phyloP scores from a whole-genome alignment of 2,797 vertebrate species.

The Myotis vivesi region DNA sequence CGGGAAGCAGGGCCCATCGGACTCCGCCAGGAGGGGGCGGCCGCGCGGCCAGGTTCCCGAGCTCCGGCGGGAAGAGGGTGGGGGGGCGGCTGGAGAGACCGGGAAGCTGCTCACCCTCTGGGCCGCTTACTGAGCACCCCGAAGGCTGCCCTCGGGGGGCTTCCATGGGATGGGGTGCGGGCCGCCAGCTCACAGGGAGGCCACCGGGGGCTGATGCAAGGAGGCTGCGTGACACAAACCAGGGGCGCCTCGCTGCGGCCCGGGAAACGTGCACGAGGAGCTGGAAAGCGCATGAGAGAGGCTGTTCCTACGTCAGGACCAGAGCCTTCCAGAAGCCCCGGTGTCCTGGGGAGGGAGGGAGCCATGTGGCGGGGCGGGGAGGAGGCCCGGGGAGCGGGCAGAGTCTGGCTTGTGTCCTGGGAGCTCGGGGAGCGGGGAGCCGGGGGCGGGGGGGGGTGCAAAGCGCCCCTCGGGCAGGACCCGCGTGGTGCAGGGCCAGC shows the following conservation, averaged over 20 bases:
- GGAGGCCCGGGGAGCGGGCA: not conserved
- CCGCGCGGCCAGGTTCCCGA: not conserved
- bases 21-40: not conserved
- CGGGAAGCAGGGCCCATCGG: not conserved
- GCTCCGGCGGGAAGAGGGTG: too few species aligned
- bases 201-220: not conserved
- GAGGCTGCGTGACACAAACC: not conserved
- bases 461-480: not conserved
- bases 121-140: not conserved
- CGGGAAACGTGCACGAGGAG: not conserved
- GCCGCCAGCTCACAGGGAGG: not conserved
- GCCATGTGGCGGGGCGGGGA: not conserved
- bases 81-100: not conserved
- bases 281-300: not conserved
- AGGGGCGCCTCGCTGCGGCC: not conserved
- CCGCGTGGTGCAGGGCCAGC: constrained; percentile 66
- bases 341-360: not conserved
- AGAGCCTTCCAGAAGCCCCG: not conserved
- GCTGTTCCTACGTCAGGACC: not conserved
- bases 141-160: not conserved
- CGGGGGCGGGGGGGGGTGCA: not conserved
- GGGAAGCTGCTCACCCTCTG: too few species aligned
- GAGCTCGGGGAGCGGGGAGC: not conserved
- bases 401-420: not conserved
- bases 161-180: not conserved